phyloP scores from a whole-genome alignment of 2,113 vertebrate species.

The Connochaetes taurinus region DNA sequence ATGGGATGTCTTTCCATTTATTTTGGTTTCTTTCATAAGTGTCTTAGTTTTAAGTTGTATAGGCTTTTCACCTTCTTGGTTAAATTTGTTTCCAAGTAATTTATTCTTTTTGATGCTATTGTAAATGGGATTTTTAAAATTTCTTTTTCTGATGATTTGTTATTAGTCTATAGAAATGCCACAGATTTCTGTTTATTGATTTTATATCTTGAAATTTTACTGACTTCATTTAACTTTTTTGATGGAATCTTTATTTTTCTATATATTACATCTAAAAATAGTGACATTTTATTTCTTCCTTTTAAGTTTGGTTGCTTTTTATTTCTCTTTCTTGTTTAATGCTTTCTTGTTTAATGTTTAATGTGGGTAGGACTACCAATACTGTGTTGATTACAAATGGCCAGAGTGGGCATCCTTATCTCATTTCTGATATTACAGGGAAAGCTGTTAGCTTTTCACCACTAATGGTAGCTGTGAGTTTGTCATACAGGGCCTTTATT shows the following conservation, averaged over 20 bases:
- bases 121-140: not conserved
- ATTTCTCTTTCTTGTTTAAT: not conserved
- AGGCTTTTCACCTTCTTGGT: not conserved
- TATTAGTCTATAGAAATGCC: not conserved
- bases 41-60: not conserved
- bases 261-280: not conserved
- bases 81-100: not conserved
- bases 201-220: too few species aligned
- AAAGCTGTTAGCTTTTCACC: not conserved
- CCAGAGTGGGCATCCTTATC: not conserved
- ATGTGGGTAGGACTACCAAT: not conserved
- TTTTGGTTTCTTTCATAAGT: not conserved
- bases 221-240: not conserved
- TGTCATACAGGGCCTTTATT: not conserved
- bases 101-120: not conserved
- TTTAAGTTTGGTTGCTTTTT: not conserved
- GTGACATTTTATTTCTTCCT: not conserved
- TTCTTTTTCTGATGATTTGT: not conserved
- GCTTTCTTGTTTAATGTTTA: not conserved
- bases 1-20: not conserved
- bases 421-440: not conserved
- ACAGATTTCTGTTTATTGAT: not conserved
- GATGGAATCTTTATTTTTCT: not conserved
- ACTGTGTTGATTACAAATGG: not conserved
- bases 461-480: not conserved